Evolutionary conservation across 2,888 invertebrate species (phyloP).

Genomic region (Lasioglossum pauxillum): DNA sequence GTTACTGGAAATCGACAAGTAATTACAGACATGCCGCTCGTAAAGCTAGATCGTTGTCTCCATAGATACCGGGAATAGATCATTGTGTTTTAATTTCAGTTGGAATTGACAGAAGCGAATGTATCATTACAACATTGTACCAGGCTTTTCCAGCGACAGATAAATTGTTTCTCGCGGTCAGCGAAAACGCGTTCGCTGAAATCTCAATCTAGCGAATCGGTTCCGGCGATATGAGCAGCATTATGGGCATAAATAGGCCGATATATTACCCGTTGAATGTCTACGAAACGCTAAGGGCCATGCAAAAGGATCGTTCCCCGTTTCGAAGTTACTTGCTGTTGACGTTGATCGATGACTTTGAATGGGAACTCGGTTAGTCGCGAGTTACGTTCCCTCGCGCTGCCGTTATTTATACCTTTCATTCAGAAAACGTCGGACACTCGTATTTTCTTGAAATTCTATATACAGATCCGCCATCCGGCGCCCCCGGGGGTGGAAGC

Average conservation of each 20-base stretch:
- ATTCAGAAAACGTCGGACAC: constrained; percentile 28
- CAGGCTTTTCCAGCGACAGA: not conserved
- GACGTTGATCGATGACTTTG: constrained; percentile 93
- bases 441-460: constrained; percentile 17
- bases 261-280: constrained; percentile 79
- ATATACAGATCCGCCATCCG: not conserved
- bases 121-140: not conserved
- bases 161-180: not conserved
- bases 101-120: not conserved
- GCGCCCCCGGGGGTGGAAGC: not conserved
- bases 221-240: constrained; percentile 85
- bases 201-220: constrained; percentile 88
- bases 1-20: not conserved
- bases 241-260: constrained; percentile 85
- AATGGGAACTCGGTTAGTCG: constrained; percentile 90
- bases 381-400: constrained; percentile 83
- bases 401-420: constrained; percentile 18
- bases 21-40: not conserved
- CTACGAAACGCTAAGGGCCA: constrained; percentile 67
- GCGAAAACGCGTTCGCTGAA: constrained; percentile 85
- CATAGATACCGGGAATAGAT: not conserved
- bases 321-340: constrained; percentile 89
- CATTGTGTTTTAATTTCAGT: not conserved
- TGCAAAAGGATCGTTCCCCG: constrained; percentile 68
- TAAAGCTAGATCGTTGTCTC: not conserved